A percentile compares a stretch with the other conserved stretches of the same genome.
phyloP scores from a whole-genome alignment of 2,888 invertebrate genomes.

The Oxyteleia sp. region DNA sequence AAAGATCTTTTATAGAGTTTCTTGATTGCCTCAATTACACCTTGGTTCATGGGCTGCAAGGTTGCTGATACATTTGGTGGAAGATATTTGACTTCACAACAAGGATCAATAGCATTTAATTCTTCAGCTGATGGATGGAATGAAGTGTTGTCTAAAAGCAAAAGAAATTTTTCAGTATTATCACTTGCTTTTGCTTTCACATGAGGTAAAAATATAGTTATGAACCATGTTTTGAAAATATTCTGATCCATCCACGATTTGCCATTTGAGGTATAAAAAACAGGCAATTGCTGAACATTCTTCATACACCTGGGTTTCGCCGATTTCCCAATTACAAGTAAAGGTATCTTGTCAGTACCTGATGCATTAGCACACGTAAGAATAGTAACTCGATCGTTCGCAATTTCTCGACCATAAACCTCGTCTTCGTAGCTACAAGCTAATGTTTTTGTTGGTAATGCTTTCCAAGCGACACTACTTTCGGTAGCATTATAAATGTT shows the following conservation, averaged over 20 bases:
- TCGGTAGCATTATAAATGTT: no score
- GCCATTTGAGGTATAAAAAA: slow-evolving; percentile 16
- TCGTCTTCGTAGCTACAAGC: no score
- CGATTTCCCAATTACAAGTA: no score
- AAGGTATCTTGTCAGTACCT: no score
- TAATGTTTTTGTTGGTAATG: no score
- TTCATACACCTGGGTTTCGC: no score
- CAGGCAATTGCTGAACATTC: slow-evolving; percentile 24
- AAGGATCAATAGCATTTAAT: no score
- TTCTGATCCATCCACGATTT: slow-evolving; percentile 33
- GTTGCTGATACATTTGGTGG: slow-evolving; percentile 31
- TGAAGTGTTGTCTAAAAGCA: slow-evolving; percentile 27
- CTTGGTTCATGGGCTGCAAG: slow-evolving; percentile 38
- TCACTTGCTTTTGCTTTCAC: slow-evolving; percentile 2
- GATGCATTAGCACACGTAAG: no score
- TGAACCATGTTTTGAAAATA: slow-evolving; percentile 34
- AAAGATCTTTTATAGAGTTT: slow-evolving; percentile 21
- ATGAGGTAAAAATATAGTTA: slow-evolving; percentile 28
- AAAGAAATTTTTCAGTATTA: slow-evolving; percentile 18
- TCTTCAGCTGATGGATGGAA: slow-evolving; percentile 17
- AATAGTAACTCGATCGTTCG: no score
- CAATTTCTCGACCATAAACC: no score
- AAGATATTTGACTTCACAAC: slow-evolving; percentile 30
- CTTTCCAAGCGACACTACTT: no score
- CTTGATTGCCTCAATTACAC: slow-evolving; percentile 29